phyloP scores from a whole-genome alignment of 53 echinoderm and acorn worm genomes.

The Astropecten irregularis region DNA sequence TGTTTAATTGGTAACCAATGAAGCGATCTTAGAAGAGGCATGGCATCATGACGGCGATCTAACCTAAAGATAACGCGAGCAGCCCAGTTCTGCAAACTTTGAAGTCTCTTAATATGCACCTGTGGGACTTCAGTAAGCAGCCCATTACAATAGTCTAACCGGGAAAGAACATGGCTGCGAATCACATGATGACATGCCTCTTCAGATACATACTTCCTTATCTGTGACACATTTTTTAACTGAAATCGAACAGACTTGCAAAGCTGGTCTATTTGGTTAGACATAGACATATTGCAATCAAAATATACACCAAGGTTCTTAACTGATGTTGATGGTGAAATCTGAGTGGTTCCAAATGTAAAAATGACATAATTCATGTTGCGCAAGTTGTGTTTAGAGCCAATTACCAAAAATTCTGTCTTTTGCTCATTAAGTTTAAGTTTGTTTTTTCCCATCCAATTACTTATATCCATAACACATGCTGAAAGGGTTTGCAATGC shows the following conservation, averaged over 20 bases:
- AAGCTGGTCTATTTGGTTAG: not conserved
- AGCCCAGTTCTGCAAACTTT: not conserved
- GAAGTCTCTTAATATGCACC: not conserved
- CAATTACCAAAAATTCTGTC: too few relatives aligned
- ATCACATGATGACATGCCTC: not conserved
- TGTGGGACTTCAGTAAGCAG: too few relatives aligned
- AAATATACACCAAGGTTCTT: too few relatives aligned
- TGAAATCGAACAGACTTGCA: slow-evolving; percentile 1
- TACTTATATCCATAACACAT: too few relatives aligned
- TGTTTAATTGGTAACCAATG: not conserved
- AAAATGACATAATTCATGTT: too few relatives aligned
- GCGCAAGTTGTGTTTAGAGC: too few relatives aligned
- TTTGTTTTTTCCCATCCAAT: too few relatives aligned
- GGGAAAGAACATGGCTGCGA: not conserved
- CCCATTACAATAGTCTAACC: slow-evolving; percentile 9
- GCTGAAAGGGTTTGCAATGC: too few relatives aligned
- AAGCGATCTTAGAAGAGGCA: not conserved
- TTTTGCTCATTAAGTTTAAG: too few relatives aligned
- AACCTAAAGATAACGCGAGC: not conserved
- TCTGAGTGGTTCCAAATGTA: too few relatives aligned
- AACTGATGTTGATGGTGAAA: too few relatives aligned
- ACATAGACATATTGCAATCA: not conserved
- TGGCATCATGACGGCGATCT: not conserved
- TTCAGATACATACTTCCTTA: not conserved
- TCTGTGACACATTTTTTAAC: too few relatives aligned